Percentiles rank a stretch among this genome's conserved stretches.
Evolutionary conservation across 2,797 vertebrate species (phyloP).

Genomic region (Astyanax mexicanus): DNA sequence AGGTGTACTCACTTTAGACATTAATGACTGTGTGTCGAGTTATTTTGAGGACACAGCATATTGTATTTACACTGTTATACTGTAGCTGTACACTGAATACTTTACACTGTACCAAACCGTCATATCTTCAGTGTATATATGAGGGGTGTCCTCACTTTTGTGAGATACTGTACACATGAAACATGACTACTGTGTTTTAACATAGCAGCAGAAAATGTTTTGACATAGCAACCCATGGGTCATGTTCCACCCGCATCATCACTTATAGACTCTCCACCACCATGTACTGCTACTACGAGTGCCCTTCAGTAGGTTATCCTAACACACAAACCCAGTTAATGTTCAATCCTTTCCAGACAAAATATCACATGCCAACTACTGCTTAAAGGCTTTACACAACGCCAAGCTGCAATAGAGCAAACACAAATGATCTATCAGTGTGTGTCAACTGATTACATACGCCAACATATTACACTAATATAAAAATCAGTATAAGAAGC

Average conservation of each 20-base stretch:
- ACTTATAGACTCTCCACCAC: slow-evolving; percentile 12
- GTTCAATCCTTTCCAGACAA: background rate
- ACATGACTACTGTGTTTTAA: background rate
- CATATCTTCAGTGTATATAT: too few relatives aligned
- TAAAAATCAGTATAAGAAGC: too few relatives aligned
- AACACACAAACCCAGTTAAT: slow-evolving; percentile 28
- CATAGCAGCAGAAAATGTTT: background rate
- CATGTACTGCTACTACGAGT: slow-evolving; percentile 17
- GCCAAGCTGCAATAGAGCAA: background rate
- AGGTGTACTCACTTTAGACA: too few relatives aligned
- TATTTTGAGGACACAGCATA: too few relatives aligned
- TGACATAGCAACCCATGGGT: slow-evolving; percentile 30
- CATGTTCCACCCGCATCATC: slow-evolving; percentile 44
- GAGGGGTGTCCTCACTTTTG: too few relatives aligned
- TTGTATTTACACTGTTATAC: too few relatives aligned
- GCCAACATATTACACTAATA: too few relatives aligned
- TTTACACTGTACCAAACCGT: too few relatives aligned
- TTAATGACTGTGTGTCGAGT: too few relatives aligned
- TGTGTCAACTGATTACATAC: background rate
- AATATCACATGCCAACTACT: background rate
- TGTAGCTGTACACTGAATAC: too few relatives aligned
- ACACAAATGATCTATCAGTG: background rate
- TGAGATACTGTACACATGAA: too few relatives aligned
- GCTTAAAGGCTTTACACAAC: slow-evolving; percentile 2
- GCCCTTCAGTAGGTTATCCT: slow-evolving; percentile 6